These are phyloP conservation scores for Andrena chrysosceles DNA, from an alignment of 2,888 invertebrate species.

Conservation along the genomic window DNA sequence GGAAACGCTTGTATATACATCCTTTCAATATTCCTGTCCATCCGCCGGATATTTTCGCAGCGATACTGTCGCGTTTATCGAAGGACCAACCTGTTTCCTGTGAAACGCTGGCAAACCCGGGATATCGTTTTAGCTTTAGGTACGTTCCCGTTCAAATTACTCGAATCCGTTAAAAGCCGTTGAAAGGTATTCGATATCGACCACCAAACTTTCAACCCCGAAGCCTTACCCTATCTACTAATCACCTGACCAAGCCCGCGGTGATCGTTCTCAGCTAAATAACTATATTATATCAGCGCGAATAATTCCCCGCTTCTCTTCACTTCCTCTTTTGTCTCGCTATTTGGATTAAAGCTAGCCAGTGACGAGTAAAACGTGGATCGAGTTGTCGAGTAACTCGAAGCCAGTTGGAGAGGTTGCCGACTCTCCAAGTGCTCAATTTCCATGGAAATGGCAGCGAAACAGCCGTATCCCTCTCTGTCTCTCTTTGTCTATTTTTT, in stretches of 20 bases:
- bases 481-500: constrained; percentile 4
- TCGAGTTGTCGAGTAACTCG: constrained; percentile 65
- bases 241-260: not conserved
- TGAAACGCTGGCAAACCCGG: not conserved
- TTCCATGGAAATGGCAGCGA: constrained; percentile 69
- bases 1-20: constrained; percentile 8
- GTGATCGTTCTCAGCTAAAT: not conserved
- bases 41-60: constrained; percentile 8
- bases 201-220: not conserved
- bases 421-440: constrained; percentile 65
- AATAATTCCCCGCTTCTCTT: not conserved
- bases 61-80: constrained; percentile 16
- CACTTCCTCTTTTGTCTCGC: not conserved
- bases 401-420: constrained; percentile 54
- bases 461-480: constrained; percentile 43
- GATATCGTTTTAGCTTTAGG: not conserved
- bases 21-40: constrained; percentile 4
- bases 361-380: constrained; percentile 49
- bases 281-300: constrained; percentile 6
- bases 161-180: constrained; percentile 20
- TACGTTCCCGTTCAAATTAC: not conserved
- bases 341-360: constrained; percentile 27
- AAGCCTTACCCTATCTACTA: not conserved
- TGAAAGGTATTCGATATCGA: constrained; percentile 30
- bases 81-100: not conserved